Conservation (phyloP, 2,797 vertebrate genomes). For the Smutsia temminckii region DNA sequence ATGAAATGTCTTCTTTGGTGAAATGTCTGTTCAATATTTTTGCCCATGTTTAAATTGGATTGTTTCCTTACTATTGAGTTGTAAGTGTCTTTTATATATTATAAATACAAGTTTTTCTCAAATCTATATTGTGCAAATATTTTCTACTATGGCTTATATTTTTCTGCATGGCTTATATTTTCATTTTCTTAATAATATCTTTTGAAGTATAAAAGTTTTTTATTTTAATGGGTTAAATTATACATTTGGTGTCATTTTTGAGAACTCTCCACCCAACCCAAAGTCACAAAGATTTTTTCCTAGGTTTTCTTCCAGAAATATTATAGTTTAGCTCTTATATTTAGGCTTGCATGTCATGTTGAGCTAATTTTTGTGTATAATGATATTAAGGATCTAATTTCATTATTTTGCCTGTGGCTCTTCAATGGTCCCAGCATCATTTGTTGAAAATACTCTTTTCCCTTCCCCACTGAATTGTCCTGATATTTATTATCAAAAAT, state of each 20-base stretch:
- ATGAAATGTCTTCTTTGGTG: not conserved
- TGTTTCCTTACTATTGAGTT: not conserved
- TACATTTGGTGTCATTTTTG: not conserved
- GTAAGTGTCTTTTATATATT: not conserved
- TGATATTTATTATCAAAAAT: not conserved
- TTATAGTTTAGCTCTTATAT: not conserved
- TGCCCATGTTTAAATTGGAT: not conserved
- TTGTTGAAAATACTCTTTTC: not conserved
- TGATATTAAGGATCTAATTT: not conserved
- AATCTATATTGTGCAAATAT: not conserved
- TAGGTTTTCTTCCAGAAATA: not conserved
- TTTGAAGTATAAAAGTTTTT: not conserved
- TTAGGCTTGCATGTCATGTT: not conserved
- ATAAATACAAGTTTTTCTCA: not conserved
- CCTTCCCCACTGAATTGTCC: not conserved
- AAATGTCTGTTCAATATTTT: not conserved
- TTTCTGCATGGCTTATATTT: not conserved
- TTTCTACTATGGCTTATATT: not conserved
- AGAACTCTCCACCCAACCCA: not conserved
- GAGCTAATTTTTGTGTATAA: not conserved
- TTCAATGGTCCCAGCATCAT: not conserved
- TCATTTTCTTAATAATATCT: not conserved
- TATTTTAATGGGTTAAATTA: not conserved
- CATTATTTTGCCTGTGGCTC: not conserved
- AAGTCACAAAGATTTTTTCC: not conserved